Evolutionary conservation across 2,888 invertebrate genomes (phyloP), one percentile per base, ranked within the genome.

Genomic region (Coenonympha arcania): DNA sequence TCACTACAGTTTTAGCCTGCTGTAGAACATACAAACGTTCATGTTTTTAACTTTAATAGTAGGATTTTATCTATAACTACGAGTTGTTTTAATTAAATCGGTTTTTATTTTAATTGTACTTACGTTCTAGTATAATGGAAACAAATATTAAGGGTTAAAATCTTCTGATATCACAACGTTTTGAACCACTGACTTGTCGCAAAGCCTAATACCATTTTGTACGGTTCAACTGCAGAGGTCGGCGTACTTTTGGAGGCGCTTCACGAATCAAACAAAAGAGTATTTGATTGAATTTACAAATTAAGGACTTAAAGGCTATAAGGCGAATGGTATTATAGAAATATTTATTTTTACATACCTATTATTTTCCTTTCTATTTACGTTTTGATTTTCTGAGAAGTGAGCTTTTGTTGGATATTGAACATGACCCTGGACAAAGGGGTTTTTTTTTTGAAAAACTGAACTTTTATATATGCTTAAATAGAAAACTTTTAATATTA

Each of bases 141-240:
- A 49, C 45, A 26, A 40, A 50, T 31, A 42, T 33, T 8, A n/a
- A 48, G 69, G 67, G 58, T 64, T 65, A 66, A 64, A 59, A 64
- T 62, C 48, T 54, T 55, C 63, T 57, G 62, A 60, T 59, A 59
- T 56, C 52, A 50, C 49, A 50, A 53, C 57, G 55, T 49, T 51
- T 56, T 65, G 65, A 75, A 61, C 62, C 76, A 76, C 71, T 75
- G 78, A 76, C 65, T 69, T 63, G 73, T 53, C 42, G 54, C 52
- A 59, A 58, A 62, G 56, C 53, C 57, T 57, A 63, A 61, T 61
- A 53, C 49, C 55, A 50, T 56, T 59, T 59, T 52, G 42, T 26
- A 50, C 45, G 54, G 36, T 48, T 51, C 51, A 55, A 52, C 49
- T 56, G 46, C 45, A 52, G 49, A 55, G 48, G 37, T 13, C 43